Evolutionary conservation across 2,888 invertebrate genomes (phyloP).

Genomic region (Drosophila differens): DNA sequence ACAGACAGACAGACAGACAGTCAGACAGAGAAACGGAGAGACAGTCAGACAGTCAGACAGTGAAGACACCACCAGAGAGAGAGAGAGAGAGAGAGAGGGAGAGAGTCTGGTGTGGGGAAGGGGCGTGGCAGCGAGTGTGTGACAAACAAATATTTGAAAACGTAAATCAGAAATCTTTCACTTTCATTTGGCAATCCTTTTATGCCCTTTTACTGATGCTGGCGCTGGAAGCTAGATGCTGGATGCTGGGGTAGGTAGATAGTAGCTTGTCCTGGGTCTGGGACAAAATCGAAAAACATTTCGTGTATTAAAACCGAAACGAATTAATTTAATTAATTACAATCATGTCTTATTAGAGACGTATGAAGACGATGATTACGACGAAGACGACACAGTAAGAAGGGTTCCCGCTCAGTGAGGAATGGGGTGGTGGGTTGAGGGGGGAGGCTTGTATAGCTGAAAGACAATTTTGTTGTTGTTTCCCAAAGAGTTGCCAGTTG

Average conservation of each 20-base stretch:
- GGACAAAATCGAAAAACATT: conserved; percentile 82
- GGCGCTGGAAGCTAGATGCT: background rate
- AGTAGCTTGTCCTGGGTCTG: conserved; percentile 30
- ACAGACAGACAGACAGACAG: background rate
- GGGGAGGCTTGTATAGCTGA: background rate
- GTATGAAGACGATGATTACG: conserved; percentile 72
- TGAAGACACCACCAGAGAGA: conserved; percentile 4
- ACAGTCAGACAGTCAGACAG: conserved; percentile 2
- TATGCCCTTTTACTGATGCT: conserved; percentile 50
- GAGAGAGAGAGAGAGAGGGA: background rate
- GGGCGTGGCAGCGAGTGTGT: conserved; percentile 56
- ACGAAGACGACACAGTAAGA: conserved; percentile 36
- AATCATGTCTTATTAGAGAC: conserved; percentile 85
- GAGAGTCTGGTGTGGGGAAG: background rate
- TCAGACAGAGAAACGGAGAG: background rate
- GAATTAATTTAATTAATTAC: conserved; percentile 86
- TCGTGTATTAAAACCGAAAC: conserved; percentile 85
- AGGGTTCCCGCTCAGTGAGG: background rate
- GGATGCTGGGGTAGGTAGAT: background rate
- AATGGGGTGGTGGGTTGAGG: background rate
- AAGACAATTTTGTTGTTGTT: conserved; percentile 34
- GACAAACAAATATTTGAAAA: conserved; percentile 81
- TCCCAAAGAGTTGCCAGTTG: conserved; percentile 54
- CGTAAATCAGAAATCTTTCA: conserved; percentile 80
- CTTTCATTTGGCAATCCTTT: conserved; percentile 80